Base-by-base conservation (phyloP, 2,113 vertebrate genomes). In the Rousettus leschenaultii region DNA sequence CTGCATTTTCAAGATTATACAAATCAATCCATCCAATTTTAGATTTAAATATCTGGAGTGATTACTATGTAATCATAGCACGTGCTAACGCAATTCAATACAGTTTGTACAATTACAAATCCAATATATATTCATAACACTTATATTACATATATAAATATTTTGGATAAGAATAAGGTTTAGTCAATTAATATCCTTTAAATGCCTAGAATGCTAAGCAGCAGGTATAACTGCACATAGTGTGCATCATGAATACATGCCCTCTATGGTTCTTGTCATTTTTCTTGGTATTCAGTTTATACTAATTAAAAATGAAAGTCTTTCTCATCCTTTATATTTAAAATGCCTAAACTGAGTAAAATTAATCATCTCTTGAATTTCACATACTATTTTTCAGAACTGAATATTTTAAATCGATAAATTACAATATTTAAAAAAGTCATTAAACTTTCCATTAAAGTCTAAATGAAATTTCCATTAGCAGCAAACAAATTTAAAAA, bases 81-180 rank as follows among this genome's bases (percentile, higher is more conserved):
- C 38, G 91, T 12, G 9, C 68, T 84, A 91, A 71, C 26, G 86
- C 22, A 90, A 92, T 68, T 94, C 74, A 95, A 55, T 86, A 35
- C 30, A 83, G 26, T 70, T 70, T 77, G 45, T 33, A 68, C 48
- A 12, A 75, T 65, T 86, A 82, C 12, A 73, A 71, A 51, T 83
- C 35, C 35, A 77, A 91, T 88, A 91, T 94, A 88, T 86, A 88
- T 74, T 82, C 38, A 73, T 93, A 66, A 57, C 21, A 35, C 45
- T 97, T 93, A 85, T 48, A 94, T 95, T 82, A 95, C 19, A 70
- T 53, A 66, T 78, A 86, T 2, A 95, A 94, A 78, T 82, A 86
- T 83, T 91, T 91, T 51, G 6, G 4, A 66, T 86, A 89, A 97
- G 63, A 95, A 95, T 93, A 66, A 89, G 9, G 22, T 82, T 94